Evolutionary conservation across 2,113 vertebrate genomes (phyloP).

Genomic region (Lycocorax pyrrhopterus): DNA sequence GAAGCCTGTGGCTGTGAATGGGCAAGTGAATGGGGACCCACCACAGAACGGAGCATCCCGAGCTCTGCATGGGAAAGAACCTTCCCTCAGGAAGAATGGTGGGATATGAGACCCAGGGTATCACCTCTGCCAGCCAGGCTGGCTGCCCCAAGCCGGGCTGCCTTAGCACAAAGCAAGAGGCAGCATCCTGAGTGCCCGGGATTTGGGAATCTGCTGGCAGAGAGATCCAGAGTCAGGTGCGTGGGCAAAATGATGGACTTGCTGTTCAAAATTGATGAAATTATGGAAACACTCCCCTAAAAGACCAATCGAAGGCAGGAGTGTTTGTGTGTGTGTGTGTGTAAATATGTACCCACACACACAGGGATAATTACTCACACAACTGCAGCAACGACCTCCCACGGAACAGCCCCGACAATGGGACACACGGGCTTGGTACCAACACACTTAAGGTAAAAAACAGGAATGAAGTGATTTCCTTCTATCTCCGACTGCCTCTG

Average conservation of each 20-base stretch:
- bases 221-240: neutral
- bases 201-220: neutral
- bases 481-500: accelerated
- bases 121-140: neutral
- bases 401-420: neutral
- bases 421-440: neutral
- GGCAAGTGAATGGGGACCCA: neutral
- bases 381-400: neutral
- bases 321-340: neutral
- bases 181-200: accelerated
- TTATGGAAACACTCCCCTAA: neutral
- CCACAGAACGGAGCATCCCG: accelerated
- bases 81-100: neutral
- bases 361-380: neutral
- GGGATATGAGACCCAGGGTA: neutral
- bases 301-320: accelerated
- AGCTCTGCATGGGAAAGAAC: neutral
- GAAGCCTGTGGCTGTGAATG: neutral
- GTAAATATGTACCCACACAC: neutral
- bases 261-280: neutral
- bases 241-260: accelerated
- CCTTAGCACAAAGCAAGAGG: neutral
- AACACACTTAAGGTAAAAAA: neutral
- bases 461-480: neutral
- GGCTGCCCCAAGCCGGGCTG: accelerated